Base-by-base conservation (phyloP, 2,113 vertebrate species). In the Sigmodon hispidus region DNA sequence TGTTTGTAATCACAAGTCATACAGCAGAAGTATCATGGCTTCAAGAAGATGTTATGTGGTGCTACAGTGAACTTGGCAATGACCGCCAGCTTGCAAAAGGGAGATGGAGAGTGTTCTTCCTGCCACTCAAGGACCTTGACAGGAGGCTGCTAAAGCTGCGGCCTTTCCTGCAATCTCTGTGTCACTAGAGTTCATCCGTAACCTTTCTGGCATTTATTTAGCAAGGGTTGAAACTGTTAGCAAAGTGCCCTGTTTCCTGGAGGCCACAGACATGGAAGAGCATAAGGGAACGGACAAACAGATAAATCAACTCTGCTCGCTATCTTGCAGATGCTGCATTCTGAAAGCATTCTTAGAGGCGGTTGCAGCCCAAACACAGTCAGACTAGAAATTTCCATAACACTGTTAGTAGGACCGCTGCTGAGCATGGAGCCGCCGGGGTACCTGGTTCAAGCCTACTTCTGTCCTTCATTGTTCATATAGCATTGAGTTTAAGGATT, bases 1-100 rank as follows among this genome's bases (percentile, higher is more conserved):
- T 55, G 89, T 95, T 93, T 87, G 90, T 90, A 96, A 97, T 93
- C 80, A 89, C 83, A 9, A 2, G 92, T 92, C 80, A 96, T 90
- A 95, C 96, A 92, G 93, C 91, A 87, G 12, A 21, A 15, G 57
- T 8, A 24, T 76, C 70, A 13, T 52, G 65, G 90, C 97, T 98
- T 96, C 90, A 91, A 90, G 55, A 95, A 96, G 77, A 90, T 61
- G 0, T 90, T 95, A 81, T 73, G n/a, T 63, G 96, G 65, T 48
- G 85, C 90, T 63, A 72, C 0, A 7, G 90, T 86, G 96, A 91
- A 90, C 96, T 61, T 45, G 81, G 93, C 96, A 97, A 94, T 89
- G 90, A 77, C 76, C 15, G 76, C 22, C 84, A 52, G 0, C 77
- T 86, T 59, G 92, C 88, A 93, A 86, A 43, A 0, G 40, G 65